Evolutionary conservation across 2,113 vertebrate species (phyloP), one percentile per base, ranked within the genome.

Genomic region (Gorsachius goisagi): DNA sequence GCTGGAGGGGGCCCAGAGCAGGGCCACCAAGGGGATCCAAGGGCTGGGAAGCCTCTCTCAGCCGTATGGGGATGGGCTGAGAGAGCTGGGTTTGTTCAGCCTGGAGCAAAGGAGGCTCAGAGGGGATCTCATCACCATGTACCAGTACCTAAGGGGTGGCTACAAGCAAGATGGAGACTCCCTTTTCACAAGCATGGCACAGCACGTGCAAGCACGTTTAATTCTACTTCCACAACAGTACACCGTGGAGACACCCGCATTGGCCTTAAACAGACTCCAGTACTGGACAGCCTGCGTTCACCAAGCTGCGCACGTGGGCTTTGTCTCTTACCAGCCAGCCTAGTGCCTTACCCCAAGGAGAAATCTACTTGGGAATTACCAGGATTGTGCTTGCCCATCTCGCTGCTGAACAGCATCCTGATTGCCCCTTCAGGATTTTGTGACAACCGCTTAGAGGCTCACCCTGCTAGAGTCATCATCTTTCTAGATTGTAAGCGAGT

Each of bases 261-360:
- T 16, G 44, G 15, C 37, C 12, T 32, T 20, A 21, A 64, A 56
- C 11, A 18, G 22, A 39, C 23, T 15, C 60, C 35, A 17, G 52
- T 3, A 26, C 11, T 2, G 5, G 35, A 18, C 44, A 59, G 69
- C 22, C 44, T 6, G 0, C 3, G 8, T 10, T 35, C 59, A 11
- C 68, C 32, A 15, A 58, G n/a, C 52, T 21, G 53, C 6, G 1
- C 45, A 26, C 26, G 14, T 28, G 5, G 26, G 32, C 9, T 26
- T 30, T 28, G 15, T 7, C 20, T 33, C 58, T 5, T 22, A 19
- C 26, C 9, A 45, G 20, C 15, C n/a, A 41, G 47, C 11, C 55
- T 18, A 6, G 6, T 5, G 56, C 32, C 39, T 32, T 15, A 30
- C 35, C 20, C 21, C 50, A 56, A 55, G 30, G 12, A 47, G 23